A percentile compares a stretch with the other conserved stretches of the same genome.
Conservation (phyloP, 2,797 vertebrate species). For the Melopsittacus undulatus region DNA sequence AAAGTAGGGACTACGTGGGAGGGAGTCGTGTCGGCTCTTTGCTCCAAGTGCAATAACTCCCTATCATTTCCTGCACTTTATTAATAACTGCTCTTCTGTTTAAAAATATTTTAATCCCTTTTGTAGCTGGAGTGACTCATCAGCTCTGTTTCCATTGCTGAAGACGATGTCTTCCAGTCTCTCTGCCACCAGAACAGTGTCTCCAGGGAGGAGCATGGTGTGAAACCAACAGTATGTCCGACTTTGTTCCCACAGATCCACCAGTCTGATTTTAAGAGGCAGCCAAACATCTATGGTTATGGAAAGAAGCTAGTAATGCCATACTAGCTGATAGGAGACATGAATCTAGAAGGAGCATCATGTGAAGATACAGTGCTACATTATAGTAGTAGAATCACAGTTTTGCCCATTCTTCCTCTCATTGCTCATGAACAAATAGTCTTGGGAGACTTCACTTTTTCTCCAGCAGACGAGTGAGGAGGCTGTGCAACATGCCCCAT, state of each 20-base stretch:
- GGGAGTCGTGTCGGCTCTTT: conserved; percentile 59
- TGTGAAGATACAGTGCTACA: neutral
- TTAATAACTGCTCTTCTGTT: conserved; percentile 66
- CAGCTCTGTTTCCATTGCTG: conserved; percentile 38
- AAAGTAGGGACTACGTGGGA: conserved; percentile 41
- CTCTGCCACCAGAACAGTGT: neutral
- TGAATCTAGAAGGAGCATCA: neutral
- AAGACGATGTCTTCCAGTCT: conserved; percentile 20
- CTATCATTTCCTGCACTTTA: conserved; percentile 64
- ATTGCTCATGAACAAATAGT: neutral
- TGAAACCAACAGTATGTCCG: neutral
- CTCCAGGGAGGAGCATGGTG: neutral
- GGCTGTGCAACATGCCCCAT: neutral
- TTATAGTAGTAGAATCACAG: neutral
- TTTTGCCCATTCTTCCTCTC: neutral
- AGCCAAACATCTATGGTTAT: neutral
- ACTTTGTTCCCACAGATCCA: neutral
- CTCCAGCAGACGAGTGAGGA: neutral
- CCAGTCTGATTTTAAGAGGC: conserved; percentile 1
- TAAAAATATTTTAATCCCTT: conserved; percentile 68
- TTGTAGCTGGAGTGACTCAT: conserved; percentile 45
- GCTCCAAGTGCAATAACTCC: conserved; percentile 50
- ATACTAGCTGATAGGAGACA: neutral
- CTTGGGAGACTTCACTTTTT: neutral
- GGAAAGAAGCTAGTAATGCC: neutral